Base-by-base conservation (phyloP, 2,797 vertebrate species). In the Euthynnus affinis region DNA sequence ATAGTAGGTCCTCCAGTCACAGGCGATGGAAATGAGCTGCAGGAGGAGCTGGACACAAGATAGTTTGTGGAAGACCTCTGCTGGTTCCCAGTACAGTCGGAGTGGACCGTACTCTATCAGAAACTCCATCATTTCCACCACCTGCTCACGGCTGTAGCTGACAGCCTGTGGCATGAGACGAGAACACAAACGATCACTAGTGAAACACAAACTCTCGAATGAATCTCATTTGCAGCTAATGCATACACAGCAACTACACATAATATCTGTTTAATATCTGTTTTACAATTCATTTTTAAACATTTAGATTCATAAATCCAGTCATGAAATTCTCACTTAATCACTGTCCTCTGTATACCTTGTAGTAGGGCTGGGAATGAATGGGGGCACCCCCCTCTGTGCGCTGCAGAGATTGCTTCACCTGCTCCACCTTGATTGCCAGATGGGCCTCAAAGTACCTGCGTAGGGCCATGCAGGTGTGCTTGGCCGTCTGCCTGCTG, bases 61-160 rank as follows among this genome's bases (percentile, higher is more conserved):
- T 15, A 99, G 89, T 74, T 98, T 98, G 88, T 99, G 97, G 89
- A 99, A 99, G 83, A 99, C 96, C 89, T 99, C 98, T 0, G 98
- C 98, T 74, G 98, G 98, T 87, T 99, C 98, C 98, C 98, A 99
- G 85, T 97, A 99, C 0, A 99, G 94, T 71, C 98, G 95, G 0
- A 96, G 96, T 1, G 98, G 98, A 14, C 97, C 97, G 2, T 97
- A 98, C 83, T 99, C 98, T 22, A 99, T 99, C 58, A 99, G 94
- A 89, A 99, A 99, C 88, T 99, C 98, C 97, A 99, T 98, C 98
- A 99, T 99, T 88, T 99, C 98, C 78, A 99, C 97, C 87, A 99
- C 98, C 92, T 99, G 98, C 76, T 99, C 98, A 2, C 97, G 97
- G 76, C 96, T 99, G 71, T 99, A 99, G 0, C 97, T 97, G 85